Conservation (phyloP, 2,797 vertebrate species). For the Pangasius djambal region DNA sequence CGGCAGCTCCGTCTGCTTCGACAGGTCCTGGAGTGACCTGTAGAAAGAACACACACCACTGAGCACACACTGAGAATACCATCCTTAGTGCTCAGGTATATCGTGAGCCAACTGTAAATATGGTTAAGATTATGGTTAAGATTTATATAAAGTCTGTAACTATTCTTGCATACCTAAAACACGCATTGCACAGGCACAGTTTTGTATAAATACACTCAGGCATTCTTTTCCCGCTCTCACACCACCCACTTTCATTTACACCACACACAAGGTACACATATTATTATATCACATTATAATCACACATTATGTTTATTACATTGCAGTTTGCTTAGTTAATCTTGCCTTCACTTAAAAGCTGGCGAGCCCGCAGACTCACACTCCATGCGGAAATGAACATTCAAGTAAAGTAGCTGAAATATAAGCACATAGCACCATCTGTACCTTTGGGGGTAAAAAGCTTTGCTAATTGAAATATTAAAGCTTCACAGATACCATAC, state of each 20-base stretch:
- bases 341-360: constrained; percentile 52
- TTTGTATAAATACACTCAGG: background rate
- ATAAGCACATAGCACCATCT: constrained; percentile 24
- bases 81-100: background rate
- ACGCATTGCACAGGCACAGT: background rate
- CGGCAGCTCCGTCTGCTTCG: constrained; percentile 94
- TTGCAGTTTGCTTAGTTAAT: constrained; percentile 27
- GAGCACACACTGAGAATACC: background rate
- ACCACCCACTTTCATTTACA: background rate
- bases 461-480: constrained; percentile 51
- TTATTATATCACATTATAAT: constrained; percentile 1
- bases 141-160: background rate
- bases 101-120: background rate
- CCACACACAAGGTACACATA: background rate
- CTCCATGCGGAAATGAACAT: constrained; percentile 38
- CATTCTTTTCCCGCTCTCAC: background rate
- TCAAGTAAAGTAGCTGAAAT: constrained; percentile 33
- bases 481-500: constrained; percentile 34
- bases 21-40: constrained; percentile 97
- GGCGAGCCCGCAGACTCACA: constrained; percentile 40
- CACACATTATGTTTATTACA: constrained; percentile 15
- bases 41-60: background rate
- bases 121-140: no score
- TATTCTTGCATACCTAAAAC: background rate
- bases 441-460: constrained; percentile 27